Evolutionary conservation across 2,797 vertebrate species (phyloP).

Genomic region (Borostomias antarcticus): DNA sequence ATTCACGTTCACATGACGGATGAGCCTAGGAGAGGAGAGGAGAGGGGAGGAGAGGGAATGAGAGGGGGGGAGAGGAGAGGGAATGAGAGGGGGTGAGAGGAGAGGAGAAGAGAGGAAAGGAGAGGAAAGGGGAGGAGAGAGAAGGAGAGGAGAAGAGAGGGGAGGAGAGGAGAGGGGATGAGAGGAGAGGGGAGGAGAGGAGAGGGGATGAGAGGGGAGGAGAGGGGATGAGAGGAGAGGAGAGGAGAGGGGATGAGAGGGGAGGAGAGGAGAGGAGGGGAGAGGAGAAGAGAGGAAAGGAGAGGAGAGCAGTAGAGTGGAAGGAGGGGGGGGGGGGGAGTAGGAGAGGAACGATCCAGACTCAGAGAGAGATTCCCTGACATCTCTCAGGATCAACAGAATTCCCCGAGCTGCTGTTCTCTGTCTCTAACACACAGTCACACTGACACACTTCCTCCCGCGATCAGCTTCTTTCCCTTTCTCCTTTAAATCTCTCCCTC

Average conservation of each 20-base stretch:
- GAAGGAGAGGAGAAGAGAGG: neutral
- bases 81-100: constrained; percentile 46
- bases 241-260: neutral
- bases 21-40: neutral
- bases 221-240: neutral
- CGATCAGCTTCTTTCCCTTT: too few species aligned
- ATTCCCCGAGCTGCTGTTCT: too few species aligned
- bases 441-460: too few species aligned
- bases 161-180: neutral
- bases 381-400: too few species aligned
- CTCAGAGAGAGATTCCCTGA: too few species aligned
- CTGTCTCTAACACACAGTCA: too few species aligned
- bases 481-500: too few species aligned
- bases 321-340: constrained; percentile 24
- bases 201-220: neutral
- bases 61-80: constrained; percentile 19
- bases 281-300: constrained; percentile 36
- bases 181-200: neutral
- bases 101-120: neutral
- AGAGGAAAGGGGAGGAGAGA: neutral
- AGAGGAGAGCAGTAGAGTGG: neutral
- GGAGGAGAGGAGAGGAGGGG: constrained; percentile 21
- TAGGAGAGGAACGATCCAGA: too few species aligned
- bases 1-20: neutral
- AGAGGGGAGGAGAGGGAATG: too few species aligned